phyloP scores from a whole-genome alignment of 2,888 invertebrate genomes.

The Agrotis exclamationis region DNA sequence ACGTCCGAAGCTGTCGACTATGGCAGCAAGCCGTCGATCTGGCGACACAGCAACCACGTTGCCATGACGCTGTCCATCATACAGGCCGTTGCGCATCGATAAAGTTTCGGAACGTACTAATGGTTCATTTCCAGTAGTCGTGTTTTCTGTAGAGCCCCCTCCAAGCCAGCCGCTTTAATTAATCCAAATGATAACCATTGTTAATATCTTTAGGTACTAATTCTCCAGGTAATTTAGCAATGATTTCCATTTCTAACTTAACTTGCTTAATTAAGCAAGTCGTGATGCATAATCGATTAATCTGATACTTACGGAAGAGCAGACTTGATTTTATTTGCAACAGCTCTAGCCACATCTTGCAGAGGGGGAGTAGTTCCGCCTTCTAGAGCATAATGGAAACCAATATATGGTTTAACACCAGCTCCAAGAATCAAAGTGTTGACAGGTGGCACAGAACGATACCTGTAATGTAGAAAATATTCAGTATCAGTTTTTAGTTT shows the following conservation, averaged over 20 bases:
- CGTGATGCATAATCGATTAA: neutral
- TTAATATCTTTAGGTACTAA: neutral
- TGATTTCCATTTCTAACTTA: neutral
- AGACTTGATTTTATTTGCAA: slow-evolving; percentile 96
- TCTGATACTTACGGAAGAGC: slow-evolving; percentile 93
- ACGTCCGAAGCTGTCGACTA: slow-evolving; percentile 97
- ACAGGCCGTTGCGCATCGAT: slow-evolving; percentile 95
- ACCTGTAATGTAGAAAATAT: slow-evolving; percentile 76
- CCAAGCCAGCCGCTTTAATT: slow-evolving; percentile 86
- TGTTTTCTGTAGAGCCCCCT: slow-evolving; percentile 78
- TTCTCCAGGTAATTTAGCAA: neutral
- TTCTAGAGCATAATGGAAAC: slow-evolving; percentile 97
- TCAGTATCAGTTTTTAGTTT: too few species aligned
- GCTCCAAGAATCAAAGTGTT: slow-evolving; percentile 94
- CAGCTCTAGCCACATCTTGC: slow-evolving; percentile 97
- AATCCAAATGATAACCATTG: slow-evolving; percentile 6
- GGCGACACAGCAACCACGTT: slow-evolving; percentile 94
- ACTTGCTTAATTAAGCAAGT: slow-evolving; percentile 8
- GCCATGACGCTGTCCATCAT: slow-evolving; percentile 95
- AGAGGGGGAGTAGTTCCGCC: slow-evolving; percentile 95
- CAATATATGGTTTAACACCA: slow-evolving; percentile 96
- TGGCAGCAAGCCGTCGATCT: slow-evolving; percentile 94
- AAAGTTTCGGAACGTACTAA: slow-evolving; percentile 93
- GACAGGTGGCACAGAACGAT: slow-evolving; percentile 94
- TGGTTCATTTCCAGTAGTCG: slow-evolving; percentile 79